Conservation (phyloP, 23 tunicate species). For the Styela plicata region DNA sequence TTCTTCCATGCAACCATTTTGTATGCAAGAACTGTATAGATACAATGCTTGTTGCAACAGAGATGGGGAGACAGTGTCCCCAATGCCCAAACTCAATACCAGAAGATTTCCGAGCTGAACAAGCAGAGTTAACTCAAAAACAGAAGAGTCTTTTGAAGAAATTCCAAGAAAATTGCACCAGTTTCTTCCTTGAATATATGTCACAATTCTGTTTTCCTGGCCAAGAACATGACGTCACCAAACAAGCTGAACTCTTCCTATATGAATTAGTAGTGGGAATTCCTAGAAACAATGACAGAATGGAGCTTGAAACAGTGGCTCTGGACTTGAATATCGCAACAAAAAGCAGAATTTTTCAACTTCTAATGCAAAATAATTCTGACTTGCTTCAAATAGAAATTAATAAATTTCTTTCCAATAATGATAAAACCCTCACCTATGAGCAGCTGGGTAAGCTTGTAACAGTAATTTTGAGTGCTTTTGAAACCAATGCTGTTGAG, state of each 20-base stretch:
- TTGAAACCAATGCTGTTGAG: background rate
- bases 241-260: background rate
- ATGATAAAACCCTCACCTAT: background rate
- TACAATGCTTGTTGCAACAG: background rate
- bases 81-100: slow-evolving; percentile 26
- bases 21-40: slow-evolving; percentile 38
- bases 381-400: background rate
- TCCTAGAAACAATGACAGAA: background rate
- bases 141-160: slow-evolving; percentile 29
- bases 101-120: background rate
- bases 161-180: slow-evolving; percentile 42
- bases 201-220: slow-evolving; percentile 45
- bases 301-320: slow-evolving; percentile 4
- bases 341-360: slow-evolving; percentile 8
- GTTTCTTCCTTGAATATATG: slow-evolving; percentile 68
- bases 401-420: background rate
- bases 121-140: slow-evolving; percentile 16
- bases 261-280: background rate
- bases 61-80: slow-evolving; percentile 37
- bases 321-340: slow-evolving; percentile 8
- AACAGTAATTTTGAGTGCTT: background rate
- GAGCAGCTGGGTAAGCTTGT: background rate
- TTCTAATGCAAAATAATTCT: background rate
- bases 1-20: slow-evolving; percentile 51
- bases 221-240: background rate